A percentile compares a stretch with the other conserved stretches of the same genome.
Conservation (phyloP, 2,797 vertebrate genomes). For the Acanthopagrus latus region DNA sequence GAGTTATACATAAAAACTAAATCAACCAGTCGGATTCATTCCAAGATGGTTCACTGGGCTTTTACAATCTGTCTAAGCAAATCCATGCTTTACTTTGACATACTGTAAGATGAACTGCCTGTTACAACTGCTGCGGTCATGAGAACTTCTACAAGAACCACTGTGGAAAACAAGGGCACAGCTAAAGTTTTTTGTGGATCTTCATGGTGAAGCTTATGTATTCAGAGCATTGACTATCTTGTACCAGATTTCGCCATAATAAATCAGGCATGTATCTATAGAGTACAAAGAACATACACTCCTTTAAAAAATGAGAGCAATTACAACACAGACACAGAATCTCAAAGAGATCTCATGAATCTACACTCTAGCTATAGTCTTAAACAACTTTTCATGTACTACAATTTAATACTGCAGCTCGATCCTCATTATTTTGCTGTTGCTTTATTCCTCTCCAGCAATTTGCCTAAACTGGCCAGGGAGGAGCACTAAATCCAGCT, state of each 20-base stretch:
- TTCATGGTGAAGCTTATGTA: background rate
- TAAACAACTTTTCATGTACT: background rate
- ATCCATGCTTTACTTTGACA: conserved; percentile 14
- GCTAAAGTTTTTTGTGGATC: background rate
- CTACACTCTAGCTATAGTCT: background rate
- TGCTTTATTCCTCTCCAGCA: background rate
- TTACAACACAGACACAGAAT: background rate
- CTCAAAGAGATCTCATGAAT: conserved; percentile 7
- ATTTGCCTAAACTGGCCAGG: conserved; percentile 3
- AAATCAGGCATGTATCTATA: background rate
- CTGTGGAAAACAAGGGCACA: background rate
- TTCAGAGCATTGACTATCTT: background rate
- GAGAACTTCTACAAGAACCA: background rate
- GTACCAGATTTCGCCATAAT: background rate
- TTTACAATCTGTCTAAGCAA: background rate
- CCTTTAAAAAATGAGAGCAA: background rate
- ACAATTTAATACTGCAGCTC: background rate
- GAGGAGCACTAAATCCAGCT: background rate
- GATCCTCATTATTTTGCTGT: conserved; percentile 17
- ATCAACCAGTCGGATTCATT: conserved; percentile 1
- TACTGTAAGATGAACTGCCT: background rate
- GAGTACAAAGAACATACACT: background rate
- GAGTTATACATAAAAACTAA: background rate
- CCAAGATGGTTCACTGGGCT: background rate
- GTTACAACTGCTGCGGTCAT: background rate